Base-by-base conservation (phyloP, 2,113 vertebrate genomes). In the Macaca mulatta region DNA sequence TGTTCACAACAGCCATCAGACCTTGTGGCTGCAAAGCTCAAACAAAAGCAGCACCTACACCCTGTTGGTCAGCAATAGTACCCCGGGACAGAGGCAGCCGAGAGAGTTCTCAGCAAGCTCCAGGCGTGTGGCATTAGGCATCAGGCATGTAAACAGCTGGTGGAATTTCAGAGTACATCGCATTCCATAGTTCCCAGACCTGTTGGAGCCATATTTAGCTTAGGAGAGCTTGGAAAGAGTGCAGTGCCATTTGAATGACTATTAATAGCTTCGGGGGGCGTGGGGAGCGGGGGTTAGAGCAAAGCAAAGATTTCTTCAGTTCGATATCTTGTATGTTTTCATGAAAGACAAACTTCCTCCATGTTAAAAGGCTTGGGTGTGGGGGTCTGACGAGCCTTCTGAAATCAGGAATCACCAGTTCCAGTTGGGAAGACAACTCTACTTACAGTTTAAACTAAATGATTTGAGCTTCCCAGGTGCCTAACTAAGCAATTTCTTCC, bases 131-230 rank as follows among this genome's bases (percentile, higher is more conserved):
- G 86, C 40, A 2, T 32, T 23, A 77, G 64, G 80, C 40, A 8
- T n/a, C 22, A 77, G 43, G 50, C 91, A 64, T 88, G 79, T 89
- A 95, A 96, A 95, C 89, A 97, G 94, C 90, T 40, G 30, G 78
- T 18, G 75, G 94, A 83, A 93, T 96, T 74, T 95, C 59, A 61
- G 86, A 72, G 72, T 25, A 70, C 88, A 69, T 5, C 59, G 81
- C 85, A 70, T 64, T 52, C 10, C 12, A 93, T 27, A 25, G 64
- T 96, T 96, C 94, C 97, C 97, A 97, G 95, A 94, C 83, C 80
- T 86, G 72, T 23, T 61, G 30, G 69, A 94, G 67, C 74, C 97
- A 94, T 96, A 95, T 97, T 98, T 97, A 88, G 95, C 55, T 35
- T 23, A 80, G 90, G 93, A 85, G 10, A 96, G 93, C 95, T 96